Evolutionary conservation across 2,113 vertebrate genomes (phyloP).

Genomic region (Alligator sinensis): DNA sequence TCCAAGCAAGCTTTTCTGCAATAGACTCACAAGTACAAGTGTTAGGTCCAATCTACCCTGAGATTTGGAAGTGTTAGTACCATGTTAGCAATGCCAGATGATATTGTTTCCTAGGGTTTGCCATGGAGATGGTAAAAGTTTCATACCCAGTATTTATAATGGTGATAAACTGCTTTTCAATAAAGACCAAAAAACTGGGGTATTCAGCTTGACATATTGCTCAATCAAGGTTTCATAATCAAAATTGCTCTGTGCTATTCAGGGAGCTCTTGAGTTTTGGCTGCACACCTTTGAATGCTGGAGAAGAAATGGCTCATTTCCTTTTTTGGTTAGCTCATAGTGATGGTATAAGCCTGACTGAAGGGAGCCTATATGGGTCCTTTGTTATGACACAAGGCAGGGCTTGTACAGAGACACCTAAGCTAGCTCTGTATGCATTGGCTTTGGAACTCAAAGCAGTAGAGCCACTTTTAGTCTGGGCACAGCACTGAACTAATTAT

Average conservation of each 20-base stretch:
- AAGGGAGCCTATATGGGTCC: background rate
- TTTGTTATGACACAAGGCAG: too few species aligned
- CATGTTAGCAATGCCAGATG: background rate
- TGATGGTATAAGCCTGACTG: background rate
- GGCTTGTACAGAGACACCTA: too few species aligned
- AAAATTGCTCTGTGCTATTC: conserved; percentile 3
- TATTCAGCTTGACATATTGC: conserved; percentile 19
- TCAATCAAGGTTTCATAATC: conserved; percentile 50
- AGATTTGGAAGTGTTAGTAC: background rate
- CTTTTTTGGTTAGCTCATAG: background rate
- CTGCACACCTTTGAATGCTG: background rate
- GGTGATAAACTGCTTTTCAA: conserved; percentile 17
- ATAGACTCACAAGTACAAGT: background rate
- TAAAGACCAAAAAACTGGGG: background rate
- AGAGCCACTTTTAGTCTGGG: too few species aligned
- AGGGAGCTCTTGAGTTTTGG: conserved; percentile 14
- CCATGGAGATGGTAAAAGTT: conserved; percentile 38
- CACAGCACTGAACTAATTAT: too few species aligned
- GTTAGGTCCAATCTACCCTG: too few species aligned
- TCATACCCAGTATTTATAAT: background rate
- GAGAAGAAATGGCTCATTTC: background rate
- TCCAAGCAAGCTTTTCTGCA: background rate
- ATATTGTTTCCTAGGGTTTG: conserved; percentile 1
- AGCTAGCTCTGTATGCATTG: too few species aligned
- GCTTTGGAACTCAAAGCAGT: too few species aligned